phyloP scores from a whole-genome alignment of 2,797 vertebrate species.

The Masticophis lateralis region DNA sequence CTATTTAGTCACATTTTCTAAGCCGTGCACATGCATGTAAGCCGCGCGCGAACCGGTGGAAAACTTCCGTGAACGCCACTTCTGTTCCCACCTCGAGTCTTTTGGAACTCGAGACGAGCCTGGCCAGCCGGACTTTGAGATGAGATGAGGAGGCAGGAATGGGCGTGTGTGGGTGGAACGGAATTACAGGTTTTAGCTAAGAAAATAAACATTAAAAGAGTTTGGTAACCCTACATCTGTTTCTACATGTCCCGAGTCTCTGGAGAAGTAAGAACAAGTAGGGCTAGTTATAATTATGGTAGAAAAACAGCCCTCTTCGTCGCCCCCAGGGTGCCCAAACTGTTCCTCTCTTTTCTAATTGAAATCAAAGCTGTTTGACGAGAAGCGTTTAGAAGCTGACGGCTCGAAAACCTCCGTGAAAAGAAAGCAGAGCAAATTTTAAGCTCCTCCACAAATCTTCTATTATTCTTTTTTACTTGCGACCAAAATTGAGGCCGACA shows the following conservation, averaged over 20 bases:
- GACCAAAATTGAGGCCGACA: fast-evolving
- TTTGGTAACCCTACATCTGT: not conserved
- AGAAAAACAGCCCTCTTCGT: not conserved
- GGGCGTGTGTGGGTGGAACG: not conserved
- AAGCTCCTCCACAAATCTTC: too few species aligned
- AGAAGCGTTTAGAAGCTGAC: not conserved
- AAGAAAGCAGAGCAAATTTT: not conserved
- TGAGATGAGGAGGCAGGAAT: not conserved
- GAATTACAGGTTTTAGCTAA: not conserved
- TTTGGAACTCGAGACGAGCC: not conserved
- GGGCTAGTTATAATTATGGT: not conserved
- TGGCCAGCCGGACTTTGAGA: not conserved
- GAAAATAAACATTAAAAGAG: not conserved
- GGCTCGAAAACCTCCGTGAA: not conserved
- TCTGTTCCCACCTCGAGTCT: not conserved
- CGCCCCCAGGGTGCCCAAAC: not conserved
- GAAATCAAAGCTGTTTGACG: not conserved
- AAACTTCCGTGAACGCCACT: too few species aligned
- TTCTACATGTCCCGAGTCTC: not conserved
- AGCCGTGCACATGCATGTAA: too few species aligned
- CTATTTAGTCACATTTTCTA: too few species aligned
- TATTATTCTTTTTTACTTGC: too few species aligned
- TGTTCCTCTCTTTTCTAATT: not conserved
- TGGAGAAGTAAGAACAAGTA: not conserved
- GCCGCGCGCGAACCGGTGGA: too few species aligned